A percentile compares a stretch with the other conserved stretches of the same genome.
phyloP scores from a whole-genome alignment of 2,888 invertebrate species.

The Synergus laeviventris region DNA sequence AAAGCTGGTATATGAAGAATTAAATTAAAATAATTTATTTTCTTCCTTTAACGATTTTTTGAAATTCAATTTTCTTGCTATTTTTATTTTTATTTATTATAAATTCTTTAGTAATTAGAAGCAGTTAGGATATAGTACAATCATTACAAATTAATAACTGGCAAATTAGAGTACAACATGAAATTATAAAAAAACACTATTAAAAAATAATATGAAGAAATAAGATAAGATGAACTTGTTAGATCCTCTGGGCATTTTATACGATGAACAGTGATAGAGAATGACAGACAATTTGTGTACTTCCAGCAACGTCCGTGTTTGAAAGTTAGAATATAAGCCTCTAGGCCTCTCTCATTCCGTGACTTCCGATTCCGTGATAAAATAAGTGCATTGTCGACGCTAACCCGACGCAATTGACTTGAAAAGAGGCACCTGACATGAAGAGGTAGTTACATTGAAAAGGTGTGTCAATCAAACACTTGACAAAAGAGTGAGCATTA shows the following conservation, averaged over 20 bases:
- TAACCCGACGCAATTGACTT: constrained; percentile 20
- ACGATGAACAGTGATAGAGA: not conserved
- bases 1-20: constrained; percentile 14
- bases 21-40: no score
- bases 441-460: not conserved
- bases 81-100: not conserved
- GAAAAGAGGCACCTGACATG: constrained; percentile 14
- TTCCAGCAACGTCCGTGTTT: not conserved
- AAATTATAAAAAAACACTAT: no score
- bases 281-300: not conserved
- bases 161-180: no score
- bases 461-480: not conserved
- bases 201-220: no score
- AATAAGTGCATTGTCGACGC: not conserved
- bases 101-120: not conserved
- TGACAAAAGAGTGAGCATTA: not conserved
- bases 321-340: constrained; percentile 10
- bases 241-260: not conserved
- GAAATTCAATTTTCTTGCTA: not conserved
- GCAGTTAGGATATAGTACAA: not conserved
- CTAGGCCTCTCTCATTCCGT: not conserved
- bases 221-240: not conserved
- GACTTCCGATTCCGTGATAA: constrained; percentile 4
- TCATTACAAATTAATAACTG: no score
- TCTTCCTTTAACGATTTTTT: not conserved